Conservation (phyloP, 2,797 vertebrate genomes). For the Amniataba percoides region DNA sequence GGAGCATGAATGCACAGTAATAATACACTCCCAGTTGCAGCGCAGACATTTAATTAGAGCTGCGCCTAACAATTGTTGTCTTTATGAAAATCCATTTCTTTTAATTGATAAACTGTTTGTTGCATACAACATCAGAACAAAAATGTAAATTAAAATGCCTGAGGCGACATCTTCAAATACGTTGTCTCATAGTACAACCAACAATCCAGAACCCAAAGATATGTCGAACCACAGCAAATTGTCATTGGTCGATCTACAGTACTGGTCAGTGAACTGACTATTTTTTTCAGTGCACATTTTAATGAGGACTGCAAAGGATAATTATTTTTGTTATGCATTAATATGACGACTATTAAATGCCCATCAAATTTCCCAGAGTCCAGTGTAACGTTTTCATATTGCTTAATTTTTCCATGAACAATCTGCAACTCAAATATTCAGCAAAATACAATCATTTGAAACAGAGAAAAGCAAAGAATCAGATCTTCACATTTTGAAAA, state of each 20-base stretch:
- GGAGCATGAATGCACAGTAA: background rate
- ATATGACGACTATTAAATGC: background rate
- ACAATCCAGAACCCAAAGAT: background rate
- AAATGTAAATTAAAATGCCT: too few species aligned
- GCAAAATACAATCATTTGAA: background rate
- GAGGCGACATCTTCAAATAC: background rate
- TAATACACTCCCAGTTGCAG: background rate
- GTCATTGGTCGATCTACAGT: too few species aligned
- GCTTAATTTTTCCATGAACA: background rate
- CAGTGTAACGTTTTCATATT: background rate
- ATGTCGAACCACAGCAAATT: background rate
- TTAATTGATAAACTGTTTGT: background rate
- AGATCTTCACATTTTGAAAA: background rate
- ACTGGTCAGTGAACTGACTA: background rate
- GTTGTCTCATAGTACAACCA: background rate
- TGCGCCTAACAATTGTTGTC: constrained; percentile 12
- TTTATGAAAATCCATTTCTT: background rate
- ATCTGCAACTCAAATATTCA: background rate
- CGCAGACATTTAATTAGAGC: constrained; percentile 13
- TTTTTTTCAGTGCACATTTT: background rate
- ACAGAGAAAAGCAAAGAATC: background rate
- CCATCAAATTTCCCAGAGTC: too few species aligned
- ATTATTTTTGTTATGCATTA: background rate
- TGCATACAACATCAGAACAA: background rate
- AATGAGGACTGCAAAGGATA: background rate